A percentile compares a stretch with the other conserved stretches of the same genome.
Evolutionary conservation across 2,888 invertebrate species (phyloP).

Genomic region (Chrysolina americana): DNA sequence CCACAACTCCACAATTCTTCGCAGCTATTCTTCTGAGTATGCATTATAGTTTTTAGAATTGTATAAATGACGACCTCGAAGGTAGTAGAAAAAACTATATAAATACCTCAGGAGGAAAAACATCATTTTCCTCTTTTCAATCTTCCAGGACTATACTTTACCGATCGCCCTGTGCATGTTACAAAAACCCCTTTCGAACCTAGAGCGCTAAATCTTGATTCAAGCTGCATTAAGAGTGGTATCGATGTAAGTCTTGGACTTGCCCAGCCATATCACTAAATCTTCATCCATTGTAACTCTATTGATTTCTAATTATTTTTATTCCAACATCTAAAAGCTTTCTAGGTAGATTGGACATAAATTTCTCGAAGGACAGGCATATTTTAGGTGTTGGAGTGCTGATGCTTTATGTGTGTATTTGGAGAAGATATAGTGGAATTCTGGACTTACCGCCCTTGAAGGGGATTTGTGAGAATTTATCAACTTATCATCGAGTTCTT

Average conservation of each 20-base stretch:
- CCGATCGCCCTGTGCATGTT: neutral
- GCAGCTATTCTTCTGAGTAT: too few relatives aligned
- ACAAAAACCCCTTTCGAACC: neutral
- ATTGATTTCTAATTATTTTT: slow-evolving; percentile 52
- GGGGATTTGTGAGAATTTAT: neutral
- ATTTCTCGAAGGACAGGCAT: slow-evolving; percentile 42
- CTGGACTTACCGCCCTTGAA: neutral
- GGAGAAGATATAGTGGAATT: slow-evolving; percentile 19
- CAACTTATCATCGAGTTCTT: neutral
- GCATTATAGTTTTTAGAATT: too few relatives aligned
- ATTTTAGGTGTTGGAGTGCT: slow-evolving; percentile 37
- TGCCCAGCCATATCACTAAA: slow-evolving; percentile 9
- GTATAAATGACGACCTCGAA: too few relatives aligned
- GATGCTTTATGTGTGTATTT: slow-evolving; percentile 26
- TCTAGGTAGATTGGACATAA: slow-evolving; percentile 45
- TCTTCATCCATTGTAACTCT: slow-evolving; percentile 25
- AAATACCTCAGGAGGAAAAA: too few relatives aligned
- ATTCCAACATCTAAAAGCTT: slow-evolving; percentile 49
- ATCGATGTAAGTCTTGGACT: neutral
- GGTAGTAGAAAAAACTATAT: too few relatives aligned
- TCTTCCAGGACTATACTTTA: too few relatives aligned
- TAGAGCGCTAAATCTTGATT: neutral
- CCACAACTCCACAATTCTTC: too few relatives aligned
- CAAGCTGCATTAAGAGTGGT: neutral
- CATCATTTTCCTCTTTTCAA: too few relatives aligned